Evolutionary conservation across 2,113 vertebrate species (phyloP).

Genomic region (Helogale parvula): DNA sequence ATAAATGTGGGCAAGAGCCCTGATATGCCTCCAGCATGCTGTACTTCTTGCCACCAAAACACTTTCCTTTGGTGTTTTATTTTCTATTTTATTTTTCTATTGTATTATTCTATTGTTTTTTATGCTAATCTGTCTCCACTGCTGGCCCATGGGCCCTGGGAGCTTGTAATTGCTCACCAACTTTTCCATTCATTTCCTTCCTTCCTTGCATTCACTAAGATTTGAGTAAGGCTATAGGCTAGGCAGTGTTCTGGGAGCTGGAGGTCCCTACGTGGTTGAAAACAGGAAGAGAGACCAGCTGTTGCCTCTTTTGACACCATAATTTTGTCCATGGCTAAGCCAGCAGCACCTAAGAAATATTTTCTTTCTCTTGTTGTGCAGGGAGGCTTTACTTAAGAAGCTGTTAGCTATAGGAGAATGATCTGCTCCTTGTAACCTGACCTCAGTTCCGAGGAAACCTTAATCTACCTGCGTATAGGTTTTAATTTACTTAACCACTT

Average conservation of each 20-base stretch:
- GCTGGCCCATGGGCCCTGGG: neutral
- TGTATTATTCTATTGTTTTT: neutral
- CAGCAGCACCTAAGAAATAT: neutral
- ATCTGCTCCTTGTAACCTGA: neutral
- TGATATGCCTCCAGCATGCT: neutral
- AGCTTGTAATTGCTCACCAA: neutral
- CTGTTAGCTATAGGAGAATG: neutral
- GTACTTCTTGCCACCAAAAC: neutral
- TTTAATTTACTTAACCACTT: neutral
- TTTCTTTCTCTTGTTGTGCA: neutral
- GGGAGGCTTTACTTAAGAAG: neutral
- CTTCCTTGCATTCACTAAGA: neutral
- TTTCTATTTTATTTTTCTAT: neutral
- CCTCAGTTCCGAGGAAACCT: neutral
- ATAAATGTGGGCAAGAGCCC: neutral
- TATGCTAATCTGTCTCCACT: neutral
- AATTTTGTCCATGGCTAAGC: neutral
- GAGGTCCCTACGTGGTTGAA: neutral
- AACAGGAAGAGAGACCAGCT: neutral
- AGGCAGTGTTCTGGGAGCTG: neutral
- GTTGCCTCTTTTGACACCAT: neutral
- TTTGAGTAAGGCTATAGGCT: neutral
- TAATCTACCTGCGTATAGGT: neutral
- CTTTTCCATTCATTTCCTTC: neutral
- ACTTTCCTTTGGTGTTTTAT: neutral